phyloP scores from a whole-genome alignment of 1,140 invertebrate genomes.

The Coboldia fuscipes region DNA sequence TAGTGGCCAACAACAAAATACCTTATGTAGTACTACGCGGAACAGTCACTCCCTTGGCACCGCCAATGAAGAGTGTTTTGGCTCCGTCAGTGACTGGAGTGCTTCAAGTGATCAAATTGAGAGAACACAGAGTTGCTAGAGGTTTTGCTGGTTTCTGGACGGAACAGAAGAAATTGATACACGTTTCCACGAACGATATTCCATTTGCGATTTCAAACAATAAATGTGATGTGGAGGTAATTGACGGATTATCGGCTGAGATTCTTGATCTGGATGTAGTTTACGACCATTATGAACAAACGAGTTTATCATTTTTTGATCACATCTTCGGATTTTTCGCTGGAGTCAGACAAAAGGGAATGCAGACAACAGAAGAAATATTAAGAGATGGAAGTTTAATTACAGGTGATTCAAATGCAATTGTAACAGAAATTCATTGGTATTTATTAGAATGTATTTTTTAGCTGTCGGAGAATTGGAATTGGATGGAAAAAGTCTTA shows the following conservation, averaged over 20 bases:
- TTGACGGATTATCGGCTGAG: slow-evolving; percentile 47
- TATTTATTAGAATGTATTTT: too few relatives aligned
- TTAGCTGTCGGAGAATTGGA: slow-evolving; percentile 44
- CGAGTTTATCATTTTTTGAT: slow-evolving; percentile 41
- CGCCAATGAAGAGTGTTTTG: slow-evolving; percentile 43
- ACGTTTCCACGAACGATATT: slow-evolving; percentile 46
- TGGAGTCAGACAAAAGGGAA: slow-evolving; percentile 45
- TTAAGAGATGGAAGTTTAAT: slow-evolving; percentile 48
- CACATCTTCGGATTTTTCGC: slow-evolving; percentile 61
- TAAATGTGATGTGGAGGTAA: slow-evolving; percentile 37
- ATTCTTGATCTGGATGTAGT: slow-evolving; percentile 57
- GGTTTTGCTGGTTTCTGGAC: slow-evolving; percentile 59
- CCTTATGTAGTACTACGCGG: slow-evolving; percentile 49
- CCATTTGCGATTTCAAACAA: slow-evolving; percentile 47
- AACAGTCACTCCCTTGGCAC: slow-evolving; percentile 44
- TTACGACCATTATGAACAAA: slow-evolving; percentile 51
- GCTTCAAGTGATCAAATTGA: slow-evolving; percentile 32
- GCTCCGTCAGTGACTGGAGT: slow-evolving; percentile 46
- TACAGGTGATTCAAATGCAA: slow-evolving; percentile 23
- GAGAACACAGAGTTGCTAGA: slow-evolving; percentile 53
- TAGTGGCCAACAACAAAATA: slow-evolving; percentile 34
- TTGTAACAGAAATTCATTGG: too few relatives aligned
- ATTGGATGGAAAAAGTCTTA: slow-evolving; percentile 28
- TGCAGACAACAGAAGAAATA: slow-evolving; percentile 62
- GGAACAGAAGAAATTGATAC: slow-evolving; percentile 46